Percentiles rank a stretch among this genome's conserved stretches.
Evolutionary conservation across 2,797 vertebrate genomes (phyloP).

Genomic region (Heliangelus exortis): DNA sequence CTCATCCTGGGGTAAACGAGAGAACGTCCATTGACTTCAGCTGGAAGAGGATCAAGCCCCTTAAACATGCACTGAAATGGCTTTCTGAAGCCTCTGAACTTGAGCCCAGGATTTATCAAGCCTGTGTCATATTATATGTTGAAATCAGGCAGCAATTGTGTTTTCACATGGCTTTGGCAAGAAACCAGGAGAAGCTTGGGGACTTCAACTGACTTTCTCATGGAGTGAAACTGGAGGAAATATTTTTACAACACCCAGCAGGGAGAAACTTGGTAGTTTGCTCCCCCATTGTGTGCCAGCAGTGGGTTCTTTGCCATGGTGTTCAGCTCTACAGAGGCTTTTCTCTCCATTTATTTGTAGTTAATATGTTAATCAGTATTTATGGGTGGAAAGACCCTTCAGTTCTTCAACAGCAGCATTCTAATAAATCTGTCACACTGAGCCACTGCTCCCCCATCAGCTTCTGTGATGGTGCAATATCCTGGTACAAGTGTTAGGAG

Average conservation of each 20-base stretch:
- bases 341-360: background rate
- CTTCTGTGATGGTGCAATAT: background rate
- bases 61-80: conserved; percentile 15
- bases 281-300: background rate
- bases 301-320: background rate
- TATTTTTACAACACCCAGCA: conserved; percentile 13
- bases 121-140: conserved; percentile 40
- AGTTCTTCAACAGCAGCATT: background rate
- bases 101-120: conserved; percentile 51
- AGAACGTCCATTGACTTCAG: conserved; percentile 38
- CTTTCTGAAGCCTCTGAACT: conserved; percentile 51
- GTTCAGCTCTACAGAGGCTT: background rate
- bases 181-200: background rate
- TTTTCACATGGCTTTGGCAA: conserved; percentile 58
- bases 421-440: background rate
- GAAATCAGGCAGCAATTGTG: conserved; percentile 59
- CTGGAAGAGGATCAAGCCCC: conserved; percentile 58
- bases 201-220: conserved; percentile 37
- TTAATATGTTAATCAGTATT: background rate
- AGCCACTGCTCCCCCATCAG: background rate
- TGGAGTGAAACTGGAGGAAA: conserved; percentile 24
- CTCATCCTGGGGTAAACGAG: background rate
- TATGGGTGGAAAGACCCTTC: background rate
- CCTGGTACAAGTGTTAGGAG: background rate
- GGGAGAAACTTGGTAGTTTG: background rate